Conservation (phyloP, 2,797 vertebrate genomes). For the Margarornis squamiger region DNA sequence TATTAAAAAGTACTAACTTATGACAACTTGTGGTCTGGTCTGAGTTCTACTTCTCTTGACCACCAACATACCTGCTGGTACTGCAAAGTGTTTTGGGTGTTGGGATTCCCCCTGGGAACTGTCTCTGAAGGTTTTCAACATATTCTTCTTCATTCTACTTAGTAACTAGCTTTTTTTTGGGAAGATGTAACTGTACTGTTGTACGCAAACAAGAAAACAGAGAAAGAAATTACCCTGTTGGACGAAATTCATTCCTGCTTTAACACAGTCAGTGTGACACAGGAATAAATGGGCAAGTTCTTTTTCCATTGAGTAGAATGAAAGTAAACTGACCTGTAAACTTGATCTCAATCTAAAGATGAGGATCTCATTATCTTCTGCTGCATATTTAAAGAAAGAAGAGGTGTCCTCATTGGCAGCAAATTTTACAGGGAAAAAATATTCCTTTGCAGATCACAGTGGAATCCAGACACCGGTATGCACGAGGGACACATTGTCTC, state of each 20-base stretch:
- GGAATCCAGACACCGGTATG: slow-evolving; percentile 19
- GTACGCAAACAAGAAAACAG: neutral
- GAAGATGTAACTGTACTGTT: neutral
- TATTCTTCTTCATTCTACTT: neutral
- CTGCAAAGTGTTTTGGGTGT: neutral
- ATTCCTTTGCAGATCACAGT: slow-evolving; percentile 60
- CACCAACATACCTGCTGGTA: neutral
- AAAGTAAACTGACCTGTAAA: neutral
- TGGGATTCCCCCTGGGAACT: neutral
- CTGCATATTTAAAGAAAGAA: neutral
- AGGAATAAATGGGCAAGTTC: neutral
- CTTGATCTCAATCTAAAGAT: neutral
- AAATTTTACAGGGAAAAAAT: neutral
- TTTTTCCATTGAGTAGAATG: neutral
- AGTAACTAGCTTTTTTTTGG: neutral
- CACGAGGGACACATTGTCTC: slow-evolving; percentile 49
- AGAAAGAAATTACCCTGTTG: neutral
- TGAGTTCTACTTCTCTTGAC: neutral
- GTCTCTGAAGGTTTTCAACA: neutral
- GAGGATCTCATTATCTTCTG: neutral
- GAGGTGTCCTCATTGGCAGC: neutral
- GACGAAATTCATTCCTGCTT: neutral
- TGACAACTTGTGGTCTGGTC: neutral
- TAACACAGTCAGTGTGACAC: neutral
- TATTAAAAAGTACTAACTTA: neutral